phyloP scores from a whole-genome alignment of 2,113 vertebrate species.

The Pelobates fuscus region DNA sequence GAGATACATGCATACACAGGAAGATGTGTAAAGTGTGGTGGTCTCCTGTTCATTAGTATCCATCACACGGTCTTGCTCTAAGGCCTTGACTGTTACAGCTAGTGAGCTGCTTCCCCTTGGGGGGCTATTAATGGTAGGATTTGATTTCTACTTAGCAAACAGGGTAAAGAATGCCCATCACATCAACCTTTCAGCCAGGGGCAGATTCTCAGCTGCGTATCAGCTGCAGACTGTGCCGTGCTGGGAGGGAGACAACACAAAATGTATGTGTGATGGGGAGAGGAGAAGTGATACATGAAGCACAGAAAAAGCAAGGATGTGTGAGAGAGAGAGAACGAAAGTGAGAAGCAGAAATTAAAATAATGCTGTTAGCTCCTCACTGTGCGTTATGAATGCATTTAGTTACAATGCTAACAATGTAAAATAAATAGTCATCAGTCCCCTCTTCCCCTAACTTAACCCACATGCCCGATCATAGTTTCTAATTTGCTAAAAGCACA shows the following conservation, averaged over 20 bases:
- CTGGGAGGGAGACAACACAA: slow-evolving; percentile 15
- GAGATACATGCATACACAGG: not conserved
- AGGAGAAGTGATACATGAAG: slow-evolving; percentile 26
- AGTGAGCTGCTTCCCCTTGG: slow-evolving; percentile 16
- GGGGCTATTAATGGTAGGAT: slow-evolving; percentile 34
- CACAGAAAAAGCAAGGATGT: not conserved
- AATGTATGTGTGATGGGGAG: slow-evolving; percentile 2
- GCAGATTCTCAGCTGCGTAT: slow-evolving; percentile 36
- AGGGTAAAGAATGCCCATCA: slow-evolving; percentile 17
- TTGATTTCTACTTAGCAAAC: slow-evolving; percentile 16
- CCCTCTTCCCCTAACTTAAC: not conserved
- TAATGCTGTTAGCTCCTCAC: not conserved
- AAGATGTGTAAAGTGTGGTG: not conserved
- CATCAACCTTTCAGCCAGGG: slow-evolving; percentile 23
- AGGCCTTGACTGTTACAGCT: slow-evolving; percentile 11
- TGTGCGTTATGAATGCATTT: not conserved
- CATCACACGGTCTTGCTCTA: not conserved
- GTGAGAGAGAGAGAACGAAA: slow-evolving; percentile 8
- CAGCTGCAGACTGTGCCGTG: slow-evolving; percentile 13
- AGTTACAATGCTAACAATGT: not conserved
- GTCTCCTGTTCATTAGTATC: slow-evolving; percentile 21
- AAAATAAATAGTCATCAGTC: not conserved
- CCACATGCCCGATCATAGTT: too few species aligned
- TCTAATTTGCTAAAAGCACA: not conserved
- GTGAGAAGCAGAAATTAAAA: slow-evolving; percentile 27